Conservation (phyloP, 2,797 vertebrate species). For the Zenarchopterus dispar region DNA sequence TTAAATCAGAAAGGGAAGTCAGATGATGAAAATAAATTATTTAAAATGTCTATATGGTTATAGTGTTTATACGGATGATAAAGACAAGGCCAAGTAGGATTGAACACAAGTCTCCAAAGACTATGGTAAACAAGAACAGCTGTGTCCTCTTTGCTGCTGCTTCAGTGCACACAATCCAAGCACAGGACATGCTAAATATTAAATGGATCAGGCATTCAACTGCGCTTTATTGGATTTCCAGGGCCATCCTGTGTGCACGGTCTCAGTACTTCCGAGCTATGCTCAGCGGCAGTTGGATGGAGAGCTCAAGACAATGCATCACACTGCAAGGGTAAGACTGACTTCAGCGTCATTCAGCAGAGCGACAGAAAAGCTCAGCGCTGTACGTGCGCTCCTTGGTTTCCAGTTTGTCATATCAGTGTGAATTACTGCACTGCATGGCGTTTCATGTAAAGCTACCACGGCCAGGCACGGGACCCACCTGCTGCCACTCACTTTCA, state of each 20-base stretch:
- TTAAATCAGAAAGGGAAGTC: no score
- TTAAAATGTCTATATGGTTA: no score
- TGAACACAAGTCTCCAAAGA: no score
- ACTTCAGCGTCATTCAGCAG: slow-evolving; percentile 8
- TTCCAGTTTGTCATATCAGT: slow-evolving; percentile 3
- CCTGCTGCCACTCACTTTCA: slow-evolving; percentile 21
- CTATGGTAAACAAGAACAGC: no score
- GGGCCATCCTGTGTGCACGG: slow-evolving; percentile 93
- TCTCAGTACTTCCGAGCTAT: slow-evolving; percentile 96
- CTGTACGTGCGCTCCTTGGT: slow-evolving; percentile 13
- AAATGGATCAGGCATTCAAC: slow-evolving; percentile 39
- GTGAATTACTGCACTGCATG: slow-evolving; percentile 11
- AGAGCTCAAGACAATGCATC: slow-evolving; percentile 91
- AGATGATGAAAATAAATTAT: no score
- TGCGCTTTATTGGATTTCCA: slow-evolving; percentile 69
- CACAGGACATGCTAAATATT: slow-evolving; percentile 36
- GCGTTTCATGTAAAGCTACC: no score
- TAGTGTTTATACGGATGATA: no score
- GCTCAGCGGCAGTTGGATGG: slow-evolving; percentile 95
- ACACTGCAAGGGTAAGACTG: slow-evolving; percentile 91
- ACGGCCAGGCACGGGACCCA: no score
- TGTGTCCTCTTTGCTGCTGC: slow-evolving; percentile 21
- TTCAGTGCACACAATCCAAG: slow-evolving; percentile 7
- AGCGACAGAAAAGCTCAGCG: slow-evolving; percentile 19
- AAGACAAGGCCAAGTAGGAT: no score